phyloP scores from a whole-genome alignment of 2,113 vertebrate genomes.

The Vireo altiloquus region DNA sequence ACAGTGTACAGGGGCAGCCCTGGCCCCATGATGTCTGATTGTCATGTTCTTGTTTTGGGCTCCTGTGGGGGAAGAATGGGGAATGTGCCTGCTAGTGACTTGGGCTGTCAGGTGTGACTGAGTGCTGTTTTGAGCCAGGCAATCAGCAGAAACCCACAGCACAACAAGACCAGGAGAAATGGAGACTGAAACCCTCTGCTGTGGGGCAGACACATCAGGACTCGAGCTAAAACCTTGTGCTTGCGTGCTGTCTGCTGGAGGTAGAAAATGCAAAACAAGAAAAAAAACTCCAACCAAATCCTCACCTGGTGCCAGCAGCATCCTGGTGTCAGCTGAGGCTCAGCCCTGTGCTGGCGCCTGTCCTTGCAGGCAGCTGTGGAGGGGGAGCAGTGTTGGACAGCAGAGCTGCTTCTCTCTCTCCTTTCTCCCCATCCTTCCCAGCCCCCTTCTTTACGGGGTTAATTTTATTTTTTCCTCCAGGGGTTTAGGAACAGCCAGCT shows the following conservation, averaged over 20 bases:
- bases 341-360: not conserved
- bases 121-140: rapidly evolving
- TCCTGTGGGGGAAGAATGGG: not conserved
- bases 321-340: not conserved
- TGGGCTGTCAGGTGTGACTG: not conserved
- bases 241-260: not conserved
- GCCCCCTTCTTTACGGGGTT: constrained; percentile 37
- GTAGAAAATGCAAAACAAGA: not conserved
- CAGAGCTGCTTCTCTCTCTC: not conserved
- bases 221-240: not conserved
- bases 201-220: not conserved
- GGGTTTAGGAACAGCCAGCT: constrained; percentile 50
- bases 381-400: not conserved
- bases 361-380: not conserved
- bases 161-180: not conserved
- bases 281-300: not conserved
- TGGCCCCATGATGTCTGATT: not conserved
- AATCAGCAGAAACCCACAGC: not conserved
- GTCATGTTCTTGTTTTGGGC: not conserved
- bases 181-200: not conserved
- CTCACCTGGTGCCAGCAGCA: not conserved
- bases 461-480: constrained; percentile 61
- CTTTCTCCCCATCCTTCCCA: constrained; percentile 5
- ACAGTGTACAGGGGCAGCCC: not conserved
- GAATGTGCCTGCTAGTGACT: not conserved